Conservation (phyloP, 2,888 invertebrate genomes). For the Lissonota sp. region DNA sequence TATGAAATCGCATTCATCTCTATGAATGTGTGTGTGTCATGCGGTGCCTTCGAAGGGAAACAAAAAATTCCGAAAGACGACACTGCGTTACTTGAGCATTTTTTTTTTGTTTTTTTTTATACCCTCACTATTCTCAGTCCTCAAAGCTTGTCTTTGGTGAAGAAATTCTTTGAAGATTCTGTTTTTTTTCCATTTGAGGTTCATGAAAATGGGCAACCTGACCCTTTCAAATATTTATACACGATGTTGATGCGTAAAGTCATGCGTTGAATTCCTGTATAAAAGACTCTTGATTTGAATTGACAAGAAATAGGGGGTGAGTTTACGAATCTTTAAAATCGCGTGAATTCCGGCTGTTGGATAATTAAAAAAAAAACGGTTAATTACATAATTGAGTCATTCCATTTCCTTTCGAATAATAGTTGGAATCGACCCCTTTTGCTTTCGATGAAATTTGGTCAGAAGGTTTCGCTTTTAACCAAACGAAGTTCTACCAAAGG, state of each 20-base stretch:
- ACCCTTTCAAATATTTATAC: constrained; percentile 54
- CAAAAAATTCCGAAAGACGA: constrained; percentile 45
- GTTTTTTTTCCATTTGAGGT: not conserved
- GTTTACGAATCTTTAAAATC: too few species aligned
- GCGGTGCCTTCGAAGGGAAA: constrained; percentile 28
- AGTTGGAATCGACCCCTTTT: too few species aligned
- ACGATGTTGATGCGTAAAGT: constrained; percentile 34
- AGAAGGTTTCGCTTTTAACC: too few species aligned
- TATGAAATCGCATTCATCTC: constrained; percentile 9
- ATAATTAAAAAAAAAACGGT: too few species aligned
- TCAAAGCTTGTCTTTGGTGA: not conserved
- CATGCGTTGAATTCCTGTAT: not conserved
- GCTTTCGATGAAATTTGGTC: too few species aligned
- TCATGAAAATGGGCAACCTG: constrained; percentile 16
- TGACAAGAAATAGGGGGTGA: too few species aligned
- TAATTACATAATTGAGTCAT: too few species aligned
- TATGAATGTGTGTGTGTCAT: not conserved
- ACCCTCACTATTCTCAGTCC: constrained; percentile 15
- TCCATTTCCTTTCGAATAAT: too few species aligned
- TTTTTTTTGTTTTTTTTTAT: constrained; percentile 40
- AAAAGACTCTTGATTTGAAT: too few species aligned
- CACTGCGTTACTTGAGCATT: constrained; percentile 32
- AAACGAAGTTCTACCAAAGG: too few species aligned
- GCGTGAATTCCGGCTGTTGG: too few species aligned
- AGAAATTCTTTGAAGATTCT: constrained; percentile 1